Percentiles rank a stretch among this genome's conserved stretches.
phyloP scores from a whole-genome alignment of 2,113 vertebrate genomes.

The Vireo altiloquus region DNA sequence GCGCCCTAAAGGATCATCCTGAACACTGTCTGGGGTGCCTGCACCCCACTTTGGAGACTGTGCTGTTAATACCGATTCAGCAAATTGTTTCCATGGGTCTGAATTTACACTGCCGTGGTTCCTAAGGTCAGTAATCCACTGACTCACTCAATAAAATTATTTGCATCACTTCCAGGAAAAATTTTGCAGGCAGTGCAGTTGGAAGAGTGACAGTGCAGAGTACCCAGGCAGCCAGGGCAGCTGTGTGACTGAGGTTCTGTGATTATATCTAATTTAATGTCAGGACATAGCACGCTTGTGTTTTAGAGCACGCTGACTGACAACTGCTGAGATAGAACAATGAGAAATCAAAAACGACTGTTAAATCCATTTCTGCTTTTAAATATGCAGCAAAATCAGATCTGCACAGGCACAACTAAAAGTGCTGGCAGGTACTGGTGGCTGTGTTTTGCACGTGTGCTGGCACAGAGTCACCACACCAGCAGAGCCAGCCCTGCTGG shows the following conservation, averaged over 20 bases:
- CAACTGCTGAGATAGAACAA: not conserved
- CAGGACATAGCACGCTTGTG: not conserved
- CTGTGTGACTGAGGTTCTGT: not conserved
- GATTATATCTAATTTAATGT: not conserved
- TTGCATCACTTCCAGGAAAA: slow-evolving; percentile 31
- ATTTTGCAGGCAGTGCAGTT: not conserved
- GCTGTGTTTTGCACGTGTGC: rapidly evolving
- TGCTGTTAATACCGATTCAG: not conserved
- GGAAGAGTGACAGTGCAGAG: not conserved
- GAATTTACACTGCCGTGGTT: not conserved
- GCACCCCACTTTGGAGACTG: not conserved
- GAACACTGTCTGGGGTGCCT: not conserved
- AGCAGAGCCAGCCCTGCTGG: not conserved
- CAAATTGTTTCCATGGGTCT: slow-evolving; percentile 19
- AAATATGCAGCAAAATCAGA: not conserved
- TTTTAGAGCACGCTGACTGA: not conserved
- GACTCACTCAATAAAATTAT: not conserved
- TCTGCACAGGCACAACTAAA: not conserved
- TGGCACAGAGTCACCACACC: not conserved
- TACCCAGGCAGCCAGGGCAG: not conserved
- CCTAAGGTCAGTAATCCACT: not conserved
- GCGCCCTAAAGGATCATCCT: not conserved
- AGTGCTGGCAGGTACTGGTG: not conserved
- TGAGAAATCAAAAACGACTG: not conserved
- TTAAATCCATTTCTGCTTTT: not conserved